These are phyloP conservation scores for Serranus cabrilla DNA, from an alignment of 2,797 vertebrate genomes.

Conservation along the genomic window DNA sequence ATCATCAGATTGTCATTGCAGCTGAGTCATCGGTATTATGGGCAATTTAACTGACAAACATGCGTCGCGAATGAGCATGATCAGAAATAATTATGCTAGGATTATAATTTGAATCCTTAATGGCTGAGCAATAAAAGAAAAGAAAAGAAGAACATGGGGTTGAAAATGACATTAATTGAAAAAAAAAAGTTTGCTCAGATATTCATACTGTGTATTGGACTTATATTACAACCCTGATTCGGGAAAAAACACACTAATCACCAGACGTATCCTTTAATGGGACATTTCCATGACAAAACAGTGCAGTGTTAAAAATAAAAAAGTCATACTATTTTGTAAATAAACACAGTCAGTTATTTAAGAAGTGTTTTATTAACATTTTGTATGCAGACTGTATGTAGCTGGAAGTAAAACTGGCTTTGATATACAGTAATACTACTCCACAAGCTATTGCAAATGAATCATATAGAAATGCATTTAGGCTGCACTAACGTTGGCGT, in stretches of 20 bases:
- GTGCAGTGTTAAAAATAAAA: background rate
- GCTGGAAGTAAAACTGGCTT: background rate
- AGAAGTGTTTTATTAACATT: background rate
- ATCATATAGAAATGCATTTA: background rate
- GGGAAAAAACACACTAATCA: too few species aligned
- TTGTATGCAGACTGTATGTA: background rate
- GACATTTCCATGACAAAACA: background rate
- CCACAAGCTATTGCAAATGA: background rate
- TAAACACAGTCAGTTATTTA: background rate
- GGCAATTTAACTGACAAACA: slow-evolving; percentile 43
- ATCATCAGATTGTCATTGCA: slow-evolving; percentile 2
- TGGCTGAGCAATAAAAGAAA: background rate
- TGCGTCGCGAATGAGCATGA: background rate
- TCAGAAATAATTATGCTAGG: slow-evolving; percentile 26
- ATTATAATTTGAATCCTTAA: slow-evolving; percentile 36
- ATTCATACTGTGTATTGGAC: too few species aligned
- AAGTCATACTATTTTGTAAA: background rate
- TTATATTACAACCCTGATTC: too few species aligned
- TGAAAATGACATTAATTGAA: background rate
- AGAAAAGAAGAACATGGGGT: background rate
- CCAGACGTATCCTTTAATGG: too few species aligned
- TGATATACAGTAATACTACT: background rate
- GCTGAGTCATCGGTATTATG: slow-evolving; percentile 16
- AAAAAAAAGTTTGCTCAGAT: too few species aligned
- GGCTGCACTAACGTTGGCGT: background rate